Evolutionary conservation across 1,140 invertebrate species (phyloP).

Genomic region (Aphidius ervi): DNA sequence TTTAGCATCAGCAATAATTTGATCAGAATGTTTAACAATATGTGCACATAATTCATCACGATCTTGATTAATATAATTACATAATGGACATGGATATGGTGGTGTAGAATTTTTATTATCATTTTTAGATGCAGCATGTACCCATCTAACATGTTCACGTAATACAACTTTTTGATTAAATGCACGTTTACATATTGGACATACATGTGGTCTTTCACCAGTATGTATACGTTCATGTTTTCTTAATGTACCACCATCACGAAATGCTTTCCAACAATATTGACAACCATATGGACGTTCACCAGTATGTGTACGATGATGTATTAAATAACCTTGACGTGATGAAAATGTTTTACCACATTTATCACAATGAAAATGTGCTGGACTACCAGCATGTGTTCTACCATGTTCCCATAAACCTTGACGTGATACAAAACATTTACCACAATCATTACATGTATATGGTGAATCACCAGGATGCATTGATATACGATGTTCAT

Average conservation of each 20-base stretch:
- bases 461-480: conserved; percentile 51
- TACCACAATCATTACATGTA: conserved; percentile 50
- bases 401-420: conserved; percentile 54
- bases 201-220: conserved; percentile 64
- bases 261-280: conserved; percentile 77
- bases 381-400: conserved; percentile 49
- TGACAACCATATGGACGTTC: conserved; percentile 67
- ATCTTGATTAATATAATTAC: conserved; percentile 46
- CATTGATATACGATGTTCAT: conserved; percentile 46
- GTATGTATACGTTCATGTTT: conserved; percentile 63
- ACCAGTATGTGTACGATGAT: conserved; percentile 59
- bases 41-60: conserved; percentile 54
- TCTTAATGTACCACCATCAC: conserved; percentile 57
- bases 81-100: conserved; percentile 47
- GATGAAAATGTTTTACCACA: conserved; percentile 54
- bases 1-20: conserved; percentile 51
- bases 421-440: conserved; percentile 51
- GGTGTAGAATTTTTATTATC: conserved; percentile 36
- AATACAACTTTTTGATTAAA: conserved; percentile 58
- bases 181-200: conserved; percentile 60
- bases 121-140: conserved; percentile 50
- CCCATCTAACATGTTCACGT: conserved; percentile 53
- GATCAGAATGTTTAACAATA: conserved; percentile 55
- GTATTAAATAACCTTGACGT: conserved; percentile 68
- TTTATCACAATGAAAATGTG: conserved; percentile 58